phyloP scores from a whole-genome alignment of 30 jellyfish, hydroid and myxozoan genomes.

The Aurelia aurita region DNA sequence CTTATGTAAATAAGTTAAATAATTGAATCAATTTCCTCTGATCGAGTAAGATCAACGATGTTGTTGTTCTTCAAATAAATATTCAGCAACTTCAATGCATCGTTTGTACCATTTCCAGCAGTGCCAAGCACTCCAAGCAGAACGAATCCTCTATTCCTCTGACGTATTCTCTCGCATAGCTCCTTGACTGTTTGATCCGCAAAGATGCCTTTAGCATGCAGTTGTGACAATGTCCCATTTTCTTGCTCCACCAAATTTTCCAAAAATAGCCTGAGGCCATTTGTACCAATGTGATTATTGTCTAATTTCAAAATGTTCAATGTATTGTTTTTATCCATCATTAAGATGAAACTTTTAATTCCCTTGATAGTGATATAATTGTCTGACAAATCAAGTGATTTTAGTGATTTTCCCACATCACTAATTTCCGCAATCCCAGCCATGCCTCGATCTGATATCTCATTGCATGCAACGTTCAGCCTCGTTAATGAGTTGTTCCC shows the following conservation, averaged over 20 bases:
- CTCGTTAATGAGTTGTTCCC: slow-evolving; percentile 16
- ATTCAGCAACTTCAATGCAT: slow-evolving; percentile 42
- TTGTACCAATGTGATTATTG: slow-evolving; percentile 64
- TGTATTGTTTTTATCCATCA: slow-evolving; percentile 19
- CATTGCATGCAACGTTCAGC: slow-evolving; percentile 64
- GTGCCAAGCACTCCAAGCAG: slow-evolving; percentile 49
- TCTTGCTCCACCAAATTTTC: slow-evolving; percentile 29
- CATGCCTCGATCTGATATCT: slow-evolving; percentile 60
- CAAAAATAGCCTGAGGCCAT: slow-evolving; percentile 52
- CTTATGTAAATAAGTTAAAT: no score
- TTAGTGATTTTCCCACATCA: slow-evolving; percentile 16
- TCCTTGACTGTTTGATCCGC: slow-evolving; percentile 53
- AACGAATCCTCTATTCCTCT: slow-evolving; percentile 27
- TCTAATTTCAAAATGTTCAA: slow-evolving; percentile 37
- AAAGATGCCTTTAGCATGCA: slow-evolving; percentile 61
- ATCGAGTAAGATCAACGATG: slow-evolving; percentile 12
- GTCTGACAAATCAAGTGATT: slow-evolving; percentile 56
- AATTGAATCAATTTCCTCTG: slow-evolving; percentile 3
- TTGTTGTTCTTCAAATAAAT: slow-evolving; percentile 44
- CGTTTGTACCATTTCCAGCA: slow-evolving; percentile 8
- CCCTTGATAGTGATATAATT: slow-evolving; percentile 54
- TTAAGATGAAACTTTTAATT: slow-evolving; percentile 22
- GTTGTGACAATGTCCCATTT: slow-evolving; percentile 42
- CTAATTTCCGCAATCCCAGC: slow-evolving; percentile 1
- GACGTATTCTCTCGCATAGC: slow-evolving; percentile 13